phyloP scores from a whole-genome alignment of 64 coral and sea anemone species.

The Orbicella faveolata region DNA sequence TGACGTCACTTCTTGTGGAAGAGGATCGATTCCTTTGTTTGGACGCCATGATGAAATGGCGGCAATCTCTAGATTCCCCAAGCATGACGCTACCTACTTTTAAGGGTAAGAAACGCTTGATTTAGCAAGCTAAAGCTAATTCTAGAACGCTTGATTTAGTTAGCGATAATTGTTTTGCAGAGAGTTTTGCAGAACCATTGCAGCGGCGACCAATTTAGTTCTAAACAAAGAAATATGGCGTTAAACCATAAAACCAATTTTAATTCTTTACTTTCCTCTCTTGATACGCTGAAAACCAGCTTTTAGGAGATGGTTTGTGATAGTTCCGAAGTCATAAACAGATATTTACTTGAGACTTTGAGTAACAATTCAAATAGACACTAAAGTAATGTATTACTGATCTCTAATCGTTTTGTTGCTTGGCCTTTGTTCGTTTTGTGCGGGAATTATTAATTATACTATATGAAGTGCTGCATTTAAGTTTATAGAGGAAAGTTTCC shows the following conservation, averaged over 20 bases:
- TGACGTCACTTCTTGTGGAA: constrained; percentile 38
- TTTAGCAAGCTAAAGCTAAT: not conserved
- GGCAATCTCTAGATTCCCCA: constrained; percentile 10
- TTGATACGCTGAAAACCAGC: no score
- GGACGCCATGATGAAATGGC: constrained; percentile 39
- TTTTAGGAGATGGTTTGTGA: no score
- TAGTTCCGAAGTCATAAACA: no score
- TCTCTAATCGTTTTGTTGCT: no score
- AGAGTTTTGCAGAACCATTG: not conserved
- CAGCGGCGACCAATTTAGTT: not conserved
- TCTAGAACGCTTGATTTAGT: not conserved
- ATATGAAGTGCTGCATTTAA: no score
- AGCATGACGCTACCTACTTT: constrained; percentile 34
- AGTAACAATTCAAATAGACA: no score
- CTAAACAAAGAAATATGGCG: not conserved
- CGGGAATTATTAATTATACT: no score
- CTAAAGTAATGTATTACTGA: no score
- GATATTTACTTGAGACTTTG: no score
- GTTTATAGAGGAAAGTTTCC: no score
- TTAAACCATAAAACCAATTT: not conserved
- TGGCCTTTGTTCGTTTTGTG: no score
- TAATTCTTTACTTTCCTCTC: no score
- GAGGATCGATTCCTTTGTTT: not conserved
- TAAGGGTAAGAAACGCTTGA: constrained; percentile 27
- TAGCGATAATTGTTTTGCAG: not conserved